Evolutionary conservation across 2,888 invertebrate genomes (phyloP).

Genomic region (Chloroclysta siterata): DNA sequence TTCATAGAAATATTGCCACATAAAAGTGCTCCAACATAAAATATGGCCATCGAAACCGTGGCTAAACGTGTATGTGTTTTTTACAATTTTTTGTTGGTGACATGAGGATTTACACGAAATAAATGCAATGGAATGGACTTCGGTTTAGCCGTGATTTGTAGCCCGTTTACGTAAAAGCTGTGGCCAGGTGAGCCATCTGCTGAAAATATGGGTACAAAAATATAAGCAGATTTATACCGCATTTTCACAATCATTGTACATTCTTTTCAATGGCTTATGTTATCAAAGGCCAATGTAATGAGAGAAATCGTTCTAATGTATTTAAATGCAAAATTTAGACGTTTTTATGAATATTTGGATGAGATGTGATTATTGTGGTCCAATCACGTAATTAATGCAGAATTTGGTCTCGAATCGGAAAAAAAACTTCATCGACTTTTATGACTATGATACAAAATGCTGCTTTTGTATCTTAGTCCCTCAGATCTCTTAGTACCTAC

Average conservation of each 20-base stretch:
- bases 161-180: conserved; percentile 13
- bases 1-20: conserved; percentile 41
- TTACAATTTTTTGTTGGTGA: conserved; percentile 32
- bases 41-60: conserved; percentile 38
- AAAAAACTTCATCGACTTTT: too few species aligned
- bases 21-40: conserved; percentile 40
- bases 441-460: too few species aligned
- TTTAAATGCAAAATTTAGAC: too few species aligned
- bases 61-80: conserved; percentile 32
- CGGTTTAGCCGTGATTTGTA: conserved; percentile 23
- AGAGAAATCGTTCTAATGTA: too few species aligned
- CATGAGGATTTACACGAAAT: conserved; percentile 29
- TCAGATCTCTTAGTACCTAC: too few species aligned
- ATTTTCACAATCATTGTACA: not conserved
- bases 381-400: too few species aligned
- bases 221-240: conserved; percentile 19
- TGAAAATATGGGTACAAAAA: not conserved
- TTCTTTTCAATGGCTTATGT: not conserved
- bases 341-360: too few species aligned
- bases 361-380: too few species aligned
- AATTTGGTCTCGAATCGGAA: too few species aligned
- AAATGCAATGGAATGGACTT: conserved; percentile 30
- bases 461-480: too few species aligned
- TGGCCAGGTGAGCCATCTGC: conserved; percentile 3
- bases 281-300: too few species aligned